Percentiles rank a stretch among this genome's conserved stretches.
Conservation (phyloP, 37 sponge, comb jelly and placozoan species). For the Axinella damicornis region DNA sequence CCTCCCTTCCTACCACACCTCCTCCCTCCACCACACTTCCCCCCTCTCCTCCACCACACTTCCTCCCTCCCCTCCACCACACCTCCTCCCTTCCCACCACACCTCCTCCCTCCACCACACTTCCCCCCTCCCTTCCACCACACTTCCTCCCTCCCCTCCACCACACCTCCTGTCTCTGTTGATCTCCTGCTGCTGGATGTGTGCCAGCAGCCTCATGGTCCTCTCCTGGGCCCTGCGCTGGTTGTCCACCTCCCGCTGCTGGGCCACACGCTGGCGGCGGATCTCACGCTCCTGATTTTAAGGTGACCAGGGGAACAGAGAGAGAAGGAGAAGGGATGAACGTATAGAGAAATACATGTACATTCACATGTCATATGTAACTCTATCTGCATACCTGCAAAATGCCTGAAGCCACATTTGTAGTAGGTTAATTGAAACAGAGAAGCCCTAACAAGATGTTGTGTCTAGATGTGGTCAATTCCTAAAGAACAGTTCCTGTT, state of each 20-base stretch:
- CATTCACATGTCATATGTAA: too few relatives aligned
- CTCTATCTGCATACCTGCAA: too few relatives aligned
- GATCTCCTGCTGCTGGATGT: constrained; percentile 50
- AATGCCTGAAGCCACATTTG: too few relatives aligned
- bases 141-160: too few relatives aligned
- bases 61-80: neutral
- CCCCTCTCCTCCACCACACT: too few relatives aligned
- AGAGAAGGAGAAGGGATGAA: constrained; percentile 10
- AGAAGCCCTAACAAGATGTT: too few relatives aligned
- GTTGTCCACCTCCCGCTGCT: constrained; percentile 60
- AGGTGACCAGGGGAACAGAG: constrained; percentile 20
- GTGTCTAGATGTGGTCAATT: too few relatives aligned
- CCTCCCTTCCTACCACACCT: too few relatives aligned
- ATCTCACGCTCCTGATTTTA: constrained; percentile 48
- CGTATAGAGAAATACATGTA: constrained; percentile 5
- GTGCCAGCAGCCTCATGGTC: constrained; percentile 43
- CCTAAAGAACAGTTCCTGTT: too few relatives aligned
- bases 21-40: too few relatives aligned
- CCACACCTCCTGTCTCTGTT: constrained; percentile 45
- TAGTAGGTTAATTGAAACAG: too few relatives aligned
- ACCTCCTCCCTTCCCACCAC: neutral
- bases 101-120: neutral
- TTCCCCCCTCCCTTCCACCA: too few relatives aligned
- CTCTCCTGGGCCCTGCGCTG: constrained; percentile 51
- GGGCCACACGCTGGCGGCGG: constrained; percentile 34